A percentile compares a stretch with the other conserved stretches of the same genome.
phyloP scores from a whole-genome alignment of 2,888 invertebrate species.

The Morinoia aosen region DNA sequence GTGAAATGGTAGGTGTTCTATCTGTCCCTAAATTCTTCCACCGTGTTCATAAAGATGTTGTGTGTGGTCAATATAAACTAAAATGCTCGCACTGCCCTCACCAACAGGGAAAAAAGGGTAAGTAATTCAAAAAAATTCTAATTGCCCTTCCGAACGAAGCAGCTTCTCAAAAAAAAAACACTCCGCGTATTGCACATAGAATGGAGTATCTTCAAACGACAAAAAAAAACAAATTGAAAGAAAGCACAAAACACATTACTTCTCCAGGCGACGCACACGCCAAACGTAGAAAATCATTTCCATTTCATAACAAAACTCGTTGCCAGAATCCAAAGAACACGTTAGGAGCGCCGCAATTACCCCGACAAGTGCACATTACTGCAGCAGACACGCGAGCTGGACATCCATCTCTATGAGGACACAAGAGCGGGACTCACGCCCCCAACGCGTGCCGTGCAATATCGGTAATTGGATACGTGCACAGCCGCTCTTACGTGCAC shows the following conservation, averaged over 20 bases:
- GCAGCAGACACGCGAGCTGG: background rate
- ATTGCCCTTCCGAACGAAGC: background rate
- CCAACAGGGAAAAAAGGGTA: background rate
- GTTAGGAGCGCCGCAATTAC: background rate
- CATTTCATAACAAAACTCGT: background rate
- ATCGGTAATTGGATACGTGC: background rate
- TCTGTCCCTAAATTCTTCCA: background rate
- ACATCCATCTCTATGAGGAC: background rate
- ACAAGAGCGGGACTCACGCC: background rate
- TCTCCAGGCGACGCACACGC: background rate
- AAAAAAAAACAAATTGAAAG: background rate
- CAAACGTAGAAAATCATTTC: background rate
- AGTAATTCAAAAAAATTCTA: background rate
- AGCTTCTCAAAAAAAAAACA: background rate
- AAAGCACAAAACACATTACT: background rate
- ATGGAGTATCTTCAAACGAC: background rate
- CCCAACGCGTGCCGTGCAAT: background rate
- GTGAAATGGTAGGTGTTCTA: background rate
- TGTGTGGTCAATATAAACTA: no score
- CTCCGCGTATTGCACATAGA: background rate
- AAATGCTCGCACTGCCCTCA: no score
- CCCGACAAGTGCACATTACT: background rate
- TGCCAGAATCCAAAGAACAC: background rate
- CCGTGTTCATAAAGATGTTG: no score
- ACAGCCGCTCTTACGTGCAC: background rate